Evolutionary conservation across 2,888 invertebrate genomes (phyloP).

Genomic region (Heliconius hortense): DNA sequence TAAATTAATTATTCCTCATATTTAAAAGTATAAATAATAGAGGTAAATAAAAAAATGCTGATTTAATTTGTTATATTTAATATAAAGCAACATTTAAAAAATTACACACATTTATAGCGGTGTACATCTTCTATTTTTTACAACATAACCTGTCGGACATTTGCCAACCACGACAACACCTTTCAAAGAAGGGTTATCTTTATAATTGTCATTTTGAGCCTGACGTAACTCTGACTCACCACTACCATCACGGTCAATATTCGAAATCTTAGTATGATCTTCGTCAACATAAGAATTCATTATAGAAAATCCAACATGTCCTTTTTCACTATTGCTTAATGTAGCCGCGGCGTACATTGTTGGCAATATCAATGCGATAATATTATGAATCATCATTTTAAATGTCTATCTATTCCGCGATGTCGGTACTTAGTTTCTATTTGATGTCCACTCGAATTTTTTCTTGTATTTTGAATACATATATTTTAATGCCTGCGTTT

Average conservation of each 20-base stretch:
- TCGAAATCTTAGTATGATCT: not conserved
- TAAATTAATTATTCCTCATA: not conserved
- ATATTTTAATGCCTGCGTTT: too few species aligned
- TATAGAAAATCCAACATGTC: not conserved
- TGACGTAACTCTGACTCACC: not conserved
- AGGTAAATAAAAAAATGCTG: too few species aligned
- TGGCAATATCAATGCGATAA: not conserved
- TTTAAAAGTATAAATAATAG: not conserved
- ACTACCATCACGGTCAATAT: too few species aligned
- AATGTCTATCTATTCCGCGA: not conserved
- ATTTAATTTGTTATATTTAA: too few species aligned
- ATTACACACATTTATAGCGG: too few species aligned
- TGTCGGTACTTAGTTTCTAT: too few species aligned
- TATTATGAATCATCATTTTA: not conserved
- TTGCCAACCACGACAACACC: not conserved
- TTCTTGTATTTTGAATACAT: too few species aligned
- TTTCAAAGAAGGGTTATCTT: not conserved
- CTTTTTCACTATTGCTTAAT: not conserved
- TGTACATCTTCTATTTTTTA: not conserved
- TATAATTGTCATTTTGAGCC: not conserved
- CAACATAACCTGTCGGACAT: not conserved
- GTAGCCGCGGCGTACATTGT: too few species aligned
- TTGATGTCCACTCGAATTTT: too few species aligned
- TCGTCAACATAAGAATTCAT: not conserved
- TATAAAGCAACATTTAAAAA: too few species aligned